Percentiles rank a stretch among this genome's conserved stretches.
These are phyloP conservation scores for Collichthys lucidus DNA, from an alignment of 2,113 vertebrate species.

Conservation along the genomic window DNA sequence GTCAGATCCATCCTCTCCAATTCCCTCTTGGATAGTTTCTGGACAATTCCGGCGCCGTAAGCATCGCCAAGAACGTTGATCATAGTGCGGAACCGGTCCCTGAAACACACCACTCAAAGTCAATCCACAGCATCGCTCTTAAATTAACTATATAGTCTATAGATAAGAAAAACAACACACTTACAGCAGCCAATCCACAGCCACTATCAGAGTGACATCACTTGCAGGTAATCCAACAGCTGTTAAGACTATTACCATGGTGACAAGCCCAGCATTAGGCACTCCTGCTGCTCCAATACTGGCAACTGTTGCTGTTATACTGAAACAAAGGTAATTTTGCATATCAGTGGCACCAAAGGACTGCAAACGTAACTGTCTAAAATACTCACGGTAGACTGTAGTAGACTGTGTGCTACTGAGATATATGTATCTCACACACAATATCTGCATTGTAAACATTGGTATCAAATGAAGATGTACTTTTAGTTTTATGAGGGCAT, in stretches of 20 bases:
- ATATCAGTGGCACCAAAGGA: not conserved
- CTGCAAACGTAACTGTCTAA: not conserved
- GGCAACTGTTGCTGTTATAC: constrained; percentile 95
- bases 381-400: not conserved
- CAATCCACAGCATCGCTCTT: not conserved
- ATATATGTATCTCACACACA: not conserved
- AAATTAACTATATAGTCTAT: not conserved
- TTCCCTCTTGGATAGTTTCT: constrained; percentile 94
- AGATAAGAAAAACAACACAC: constrained; percentile 67
- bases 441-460: not conserved
- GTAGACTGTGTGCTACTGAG: not conserved
- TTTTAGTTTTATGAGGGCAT: not conserved
- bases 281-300: constrained; percentile 97
- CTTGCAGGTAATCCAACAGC: constrained; percentile 93
- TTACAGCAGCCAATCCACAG: constrained; percentile 99
- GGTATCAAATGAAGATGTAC: not conserved
- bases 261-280: constrained; percentile 96
- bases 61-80: constrained; percentile 97
- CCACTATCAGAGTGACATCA: constrained; percentile 96
- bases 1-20: constrained; percentile 91
- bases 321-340: constrained; percentile 72
- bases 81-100: constrained; percentile 97
- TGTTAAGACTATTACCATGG: constrained; percentile 98
- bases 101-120: constrained; percentile 69
- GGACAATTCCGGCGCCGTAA: constrained; percentile 93